Evolutionary conservation across 2,797 vertebrate species (phyloP).

Genomic region (Erpetoichthys calabaricus): DNA sequence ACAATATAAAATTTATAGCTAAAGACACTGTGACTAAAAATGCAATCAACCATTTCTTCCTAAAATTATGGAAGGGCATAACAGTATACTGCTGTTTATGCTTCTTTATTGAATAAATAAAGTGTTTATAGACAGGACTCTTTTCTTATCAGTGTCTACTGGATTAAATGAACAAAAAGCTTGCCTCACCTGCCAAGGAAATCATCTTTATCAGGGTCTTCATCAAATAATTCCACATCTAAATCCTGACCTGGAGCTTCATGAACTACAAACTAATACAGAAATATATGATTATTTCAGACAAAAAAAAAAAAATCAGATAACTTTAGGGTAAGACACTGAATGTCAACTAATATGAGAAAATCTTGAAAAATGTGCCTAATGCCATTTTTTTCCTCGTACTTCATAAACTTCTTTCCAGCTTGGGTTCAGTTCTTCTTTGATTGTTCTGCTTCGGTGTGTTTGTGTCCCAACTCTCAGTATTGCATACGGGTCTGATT

Average conservation of each 20-base stretch:
- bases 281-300: conserved; percentile 5
- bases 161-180: too few relatives aligned
- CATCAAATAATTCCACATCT: conserved; percentile 80
- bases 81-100: too few relatives aligned
- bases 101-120: too few relatives aligned
- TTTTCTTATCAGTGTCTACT: too few relatives aligned
- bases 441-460: conserved; percentile 68
- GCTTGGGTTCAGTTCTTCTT: conserved; percentile 61
- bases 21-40: too few relatives aligned
- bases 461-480: conserved; percentile 60
- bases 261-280: conserved; percentile 71
- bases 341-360: too few relatives aligned
- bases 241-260: conserved; percentile 89
- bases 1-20: too few relatives aligned
- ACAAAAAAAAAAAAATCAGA: conserved; percentile 1
- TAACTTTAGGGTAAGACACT: not conserved
- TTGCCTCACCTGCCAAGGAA: conserved; percentile 69
- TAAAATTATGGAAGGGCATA: too few relatives aligned
- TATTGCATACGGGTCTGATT: conserved; percentile 80
- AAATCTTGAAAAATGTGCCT: conserved; percentile 6
- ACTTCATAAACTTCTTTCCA: conserved; percentile 93
- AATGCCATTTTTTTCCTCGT: conserved; percentile 16
- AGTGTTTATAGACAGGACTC: too few relatives aligned
- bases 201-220: conserved; percentile 91
- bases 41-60: too few relatives aligned